Evolutionary conservation across 1,140 invertebrate species (phyloP), one percentile per base, ranked within the genome.

Genomic region (Hypsibius dujardini): DNA sequence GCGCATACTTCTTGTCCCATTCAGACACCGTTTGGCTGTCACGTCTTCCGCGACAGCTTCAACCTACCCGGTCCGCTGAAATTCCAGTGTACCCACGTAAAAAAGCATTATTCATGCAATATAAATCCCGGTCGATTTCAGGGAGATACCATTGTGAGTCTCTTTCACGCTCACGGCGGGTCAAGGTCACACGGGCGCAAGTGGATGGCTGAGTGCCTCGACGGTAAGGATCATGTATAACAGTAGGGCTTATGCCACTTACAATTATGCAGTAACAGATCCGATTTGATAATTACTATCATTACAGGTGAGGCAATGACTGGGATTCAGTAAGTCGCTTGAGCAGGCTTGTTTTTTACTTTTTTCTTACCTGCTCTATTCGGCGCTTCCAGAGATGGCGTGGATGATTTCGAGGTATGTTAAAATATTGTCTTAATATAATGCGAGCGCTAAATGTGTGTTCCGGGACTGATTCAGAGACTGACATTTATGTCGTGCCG

Each of bases 211-310:
- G 50, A 56, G 50, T 56, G 50, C 50, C 50, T 56, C n/a, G 50
- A 56, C 50, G 50, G 50, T 56, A 56, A 56, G 7, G 7, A 56
- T 56, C 7, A 56, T 7, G 7, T 56, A n/a, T 56, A 56, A 56
- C 50, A 56, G 50, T n/a, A 7, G n/a, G 50, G n/a, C 7, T 12
- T 7, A 56, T 12, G n/a, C 7, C 7, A 56, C 7, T 56, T 56
- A 56, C 50, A 56, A 12, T 56, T 12, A 56, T 56, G n/a, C n/a
- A n/a, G n/a, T 56, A 56, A 12, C 50, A 12, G n/a, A 12, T 12
- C n/a, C 50, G n/a, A n/a, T 56, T 12, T 56, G 50, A 56, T 56
- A 56, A 56, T 12, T 56, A n/a, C n/a, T 56, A 56, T 56, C 50
- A 12, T 56, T 56, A n/a, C n/a, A 56, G 50, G 50, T 12, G 50